These are phyloP conservation scores for Orestias chungarensis DNA, from an alignment of 2,797 vertebrate genomes.

Conservation along the genomic window DNA sequence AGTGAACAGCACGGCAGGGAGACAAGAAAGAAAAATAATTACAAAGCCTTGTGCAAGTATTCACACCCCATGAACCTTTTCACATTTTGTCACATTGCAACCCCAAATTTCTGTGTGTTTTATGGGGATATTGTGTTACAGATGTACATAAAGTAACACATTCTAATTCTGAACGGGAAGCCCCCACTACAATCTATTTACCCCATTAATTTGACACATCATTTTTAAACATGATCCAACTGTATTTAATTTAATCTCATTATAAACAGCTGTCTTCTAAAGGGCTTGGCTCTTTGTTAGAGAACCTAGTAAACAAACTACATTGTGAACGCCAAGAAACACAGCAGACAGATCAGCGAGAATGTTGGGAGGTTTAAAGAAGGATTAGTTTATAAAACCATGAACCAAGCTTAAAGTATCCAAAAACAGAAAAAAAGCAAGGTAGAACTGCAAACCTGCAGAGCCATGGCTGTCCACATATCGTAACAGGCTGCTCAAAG, in stretches of 20 bases:
- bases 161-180: neutral
- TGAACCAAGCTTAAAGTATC: neutral
- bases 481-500: neutral
- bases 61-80: neutral
- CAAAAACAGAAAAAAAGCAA: neutral
- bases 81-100: neutral
- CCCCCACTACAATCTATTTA: neutral
- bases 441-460: neutral
- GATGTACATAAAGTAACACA: neutral
- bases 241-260: neutral
- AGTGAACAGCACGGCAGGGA: constrained; percentile 25
- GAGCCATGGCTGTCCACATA: neutral
- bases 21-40: constrained; percentile 7
- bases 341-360: neutral
- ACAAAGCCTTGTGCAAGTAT: neutral
- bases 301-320: neutral
- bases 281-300: neutral
- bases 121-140: neutral
- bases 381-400: neutral
- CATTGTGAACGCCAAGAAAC: neutral
- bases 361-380: neutral
- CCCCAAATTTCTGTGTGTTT: neutral
- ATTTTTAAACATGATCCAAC: neutral
- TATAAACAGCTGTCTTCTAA: neutral
- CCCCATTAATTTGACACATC: neutral